Conservation (phyloP, 2,113 vertebrate genomes). For the Oreamnos americanus region DNA sequence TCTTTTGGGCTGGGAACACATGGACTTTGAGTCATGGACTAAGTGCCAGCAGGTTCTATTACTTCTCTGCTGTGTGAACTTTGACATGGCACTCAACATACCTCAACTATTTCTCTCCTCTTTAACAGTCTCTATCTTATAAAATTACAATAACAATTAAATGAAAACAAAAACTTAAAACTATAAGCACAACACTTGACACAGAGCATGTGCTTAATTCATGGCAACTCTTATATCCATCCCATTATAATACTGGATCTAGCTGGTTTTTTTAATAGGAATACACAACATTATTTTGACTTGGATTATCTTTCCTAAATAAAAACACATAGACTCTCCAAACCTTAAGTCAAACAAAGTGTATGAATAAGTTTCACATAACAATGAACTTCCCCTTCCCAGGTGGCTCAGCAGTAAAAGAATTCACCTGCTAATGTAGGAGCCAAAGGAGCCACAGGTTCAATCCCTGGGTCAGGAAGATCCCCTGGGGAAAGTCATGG, state of each 20-base stretch:
- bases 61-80: background rate
- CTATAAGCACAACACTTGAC: background rate
- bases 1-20: background rate
- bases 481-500: background rate
- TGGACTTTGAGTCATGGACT: background rate
- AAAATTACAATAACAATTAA: background rate
- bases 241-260: background rate
- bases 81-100: background rate
- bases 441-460: background rate
- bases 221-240: too few species aligned
- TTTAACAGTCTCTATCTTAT: background rate
- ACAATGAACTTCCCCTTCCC: background rate
- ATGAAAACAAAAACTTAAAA: background rate
- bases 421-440: background rate
- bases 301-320: background rate
- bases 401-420: background rate
- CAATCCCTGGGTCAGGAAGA: background rate
- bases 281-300: background rate
- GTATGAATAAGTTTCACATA: background rate
- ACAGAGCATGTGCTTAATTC: background rate
- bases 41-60: too few species aligned
- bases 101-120: background rate
- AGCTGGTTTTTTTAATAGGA: background rate
- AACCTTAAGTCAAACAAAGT: background rate
- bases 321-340: background rate